phyloP scores from a whole-genome alignment of 2,113 vertebrate species.

The Puma concolor region DNA sequence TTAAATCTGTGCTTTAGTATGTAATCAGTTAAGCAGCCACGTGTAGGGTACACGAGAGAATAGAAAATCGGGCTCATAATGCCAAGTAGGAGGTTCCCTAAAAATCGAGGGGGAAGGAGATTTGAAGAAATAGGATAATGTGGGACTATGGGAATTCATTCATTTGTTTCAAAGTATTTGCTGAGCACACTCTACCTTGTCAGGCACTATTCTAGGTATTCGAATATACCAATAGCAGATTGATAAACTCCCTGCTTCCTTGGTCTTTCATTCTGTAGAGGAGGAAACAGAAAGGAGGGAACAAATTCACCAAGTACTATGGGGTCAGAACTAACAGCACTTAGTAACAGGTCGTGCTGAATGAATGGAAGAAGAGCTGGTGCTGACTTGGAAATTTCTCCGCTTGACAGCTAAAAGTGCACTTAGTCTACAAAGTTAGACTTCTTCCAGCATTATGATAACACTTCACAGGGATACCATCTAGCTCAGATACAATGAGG shows the following conservation, averaged over 20 bases:
- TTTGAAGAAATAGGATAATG: not conserved
- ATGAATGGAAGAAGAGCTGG: not conserved
- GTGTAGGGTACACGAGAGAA: not conserved
- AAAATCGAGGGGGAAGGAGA: too few relatives aligned
- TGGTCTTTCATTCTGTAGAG: not conserved
- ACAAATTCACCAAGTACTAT: not conserved
- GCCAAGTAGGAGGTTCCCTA: not conserved
- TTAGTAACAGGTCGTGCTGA: not conserved
- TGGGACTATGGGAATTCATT: not conserved
- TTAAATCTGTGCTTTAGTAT: not conserved
- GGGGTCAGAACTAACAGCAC: not conserved
- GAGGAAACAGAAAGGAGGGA: not conserved
- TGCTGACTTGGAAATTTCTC: not conserved
- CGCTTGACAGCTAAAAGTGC: not conserved
- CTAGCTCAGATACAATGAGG: not conserved
- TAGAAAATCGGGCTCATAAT: not conserved
- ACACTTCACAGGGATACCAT: not conserved
- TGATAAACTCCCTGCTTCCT: not conserved
- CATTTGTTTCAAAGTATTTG: constrained; percentile 24
- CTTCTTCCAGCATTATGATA: too few relatives aligned
- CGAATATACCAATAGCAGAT: not conserved
- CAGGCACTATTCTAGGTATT: not conserved
- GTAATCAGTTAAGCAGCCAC: not conserved
- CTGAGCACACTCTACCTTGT: not conserved
- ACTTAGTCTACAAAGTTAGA: not conserved